Evolutionary conservation across 1,140 invertebrate species (phyloP).

Genomic region (Luehdorfia chinensis): DNA sequence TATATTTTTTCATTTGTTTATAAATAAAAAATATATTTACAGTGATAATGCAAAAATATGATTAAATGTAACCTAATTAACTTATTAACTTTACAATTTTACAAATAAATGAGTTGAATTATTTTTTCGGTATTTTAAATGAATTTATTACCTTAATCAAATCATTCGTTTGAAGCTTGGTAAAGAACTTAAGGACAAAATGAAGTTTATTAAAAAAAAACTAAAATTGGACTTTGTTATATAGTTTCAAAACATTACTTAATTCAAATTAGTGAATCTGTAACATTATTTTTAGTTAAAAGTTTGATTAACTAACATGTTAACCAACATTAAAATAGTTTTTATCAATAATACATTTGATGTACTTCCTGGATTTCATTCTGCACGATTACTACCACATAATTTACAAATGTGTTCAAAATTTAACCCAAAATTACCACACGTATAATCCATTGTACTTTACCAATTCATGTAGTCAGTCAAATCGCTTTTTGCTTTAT

Average conservation of each 20-base stretch:
- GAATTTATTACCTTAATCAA: background rate
- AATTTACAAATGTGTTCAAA: background rate
- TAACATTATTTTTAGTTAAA: no score
- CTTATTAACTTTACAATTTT: conserved; percentile 2
- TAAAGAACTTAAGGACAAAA: background rate
- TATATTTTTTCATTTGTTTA: no score
- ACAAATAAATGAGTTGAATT: conserved; percentile 19
- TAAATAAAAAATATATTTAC: no score
- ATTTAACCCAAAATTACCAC: no score
- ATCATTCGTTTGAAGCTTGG: background rate
- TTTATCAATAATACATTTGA: no score
- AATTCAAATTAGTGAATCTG: no score
- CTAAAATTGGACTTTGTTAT: background rate
- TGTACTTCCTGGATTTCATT: background rate
- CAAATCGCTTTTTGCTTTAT: conserved; percentile 12
- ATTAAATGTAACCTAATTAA: background rate
- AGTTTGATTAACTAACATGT: background rate
- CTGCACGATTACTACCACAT: background rate
- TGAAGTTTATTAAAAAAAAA: background rate
- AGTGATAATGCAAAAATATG: conserved; percentile 1
- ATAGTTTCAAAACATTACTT: no score
- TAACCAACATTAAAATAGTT: no score
- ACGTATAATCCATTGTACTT: no score
- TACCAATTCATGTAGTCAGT: conserved; percentile 11
- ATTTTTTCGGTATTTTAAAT: conserved; percentile 19